Percentiles rank a stretch among this genome's conserved stretches.
Evolutionary conservation across 2,888 invertebrate species (phyloP).

Genomic region (Heteromurus nitidus): DNA sequence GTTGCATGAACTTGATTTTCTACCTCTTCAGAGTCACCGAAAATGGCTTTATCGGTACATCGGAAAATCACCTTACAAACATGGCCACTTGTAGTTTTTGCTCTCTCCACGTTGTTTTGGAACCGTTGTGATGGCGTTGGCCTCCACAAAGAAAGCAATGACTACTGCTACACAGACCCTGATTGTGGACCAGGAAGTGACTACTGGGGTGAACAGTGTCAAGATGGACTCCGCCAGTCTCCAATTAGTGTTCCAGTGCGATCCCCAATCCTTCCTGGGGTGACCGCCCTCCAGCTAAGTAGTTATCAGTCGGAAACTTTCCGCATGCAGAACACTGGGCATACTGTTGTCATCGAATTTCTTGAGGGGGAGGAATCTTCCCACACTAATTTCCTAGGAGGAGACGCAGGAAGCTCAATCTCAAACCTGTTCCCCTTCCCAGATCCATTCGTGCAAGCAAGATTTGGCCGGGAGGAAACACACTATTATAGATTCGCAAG

Average conservation of each 20-base stretch:
- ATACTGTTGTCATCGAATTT: conserved; percentile 44
- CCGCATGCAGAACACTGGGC: conserved; percentile 52
- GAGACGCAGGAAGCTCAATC: not conserved
- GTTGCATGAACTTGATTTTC: no score
- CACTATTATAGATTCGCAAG: conserved; percentile 40
- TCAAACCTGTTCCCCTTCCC: conserved; percentile 11
- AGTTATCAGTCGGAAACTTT: conserved; percentile 37
- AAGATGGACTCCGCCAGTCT: conserved; percentile 37
- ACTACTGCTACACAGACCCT: conserved; percentile 46
- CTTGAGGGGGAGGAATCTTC: not conserved
- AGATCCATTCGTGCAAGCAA: not conserved
- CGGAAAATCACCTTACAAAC: no score
- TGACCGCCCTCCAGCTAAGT: conserved; percentile 9
- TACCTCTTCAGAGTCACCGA: no score
- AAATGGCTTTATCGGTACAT: no score
- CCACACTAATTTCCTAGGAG: not conserved
- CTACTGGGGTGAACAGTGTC: conserved; percentile 33
- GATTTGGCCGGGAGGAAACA: not conserved
- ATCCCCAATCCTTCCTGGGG: conserved; percentile 20
- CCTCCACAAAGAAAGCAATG: conserved; percentile 33
- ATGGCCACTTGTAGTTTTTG: not conserved
- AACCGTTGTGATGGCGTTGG: conserved; percentile 22
- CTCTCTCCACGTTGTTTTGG: conserved; percentile 14
- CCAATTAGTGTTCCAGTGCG: conserved; percentile 30
- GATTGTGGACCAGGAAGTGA: conserved; percentile 49